A percentile compares a stretch with the other conserved stretches of the same genome.
These are phyloP conservation scores for Epinephelus malabaricus DNA, from an alignment of 2,797 vertebrate species.

Conservation along the genomic window DNA sequence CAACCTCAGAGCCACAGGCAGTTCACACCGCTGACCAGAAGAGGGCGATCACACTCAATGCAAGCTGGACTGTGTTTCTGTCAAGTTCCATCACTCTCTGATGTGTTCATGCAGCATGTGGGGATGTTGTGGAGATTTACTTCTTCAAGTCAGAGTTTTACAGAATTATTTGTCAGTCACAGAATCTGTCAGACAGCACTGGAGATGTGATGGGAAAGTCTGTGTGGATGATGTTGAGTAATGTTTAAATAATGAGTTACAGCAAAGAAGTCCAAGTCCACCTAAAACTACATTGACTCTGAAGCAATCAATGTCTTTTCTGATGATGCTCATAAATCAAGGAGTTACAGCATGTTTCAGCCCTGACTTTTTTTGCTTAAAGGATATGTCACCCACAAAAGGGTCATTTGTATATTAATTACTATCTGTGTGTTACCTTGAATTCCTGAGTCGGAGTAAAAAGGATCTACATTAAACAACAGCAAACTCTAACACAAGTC, in stretches of 20 bases:
- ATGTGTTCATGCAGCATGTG: slow-evolving; percentile 28
- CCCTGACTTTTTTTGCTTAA: neutral
- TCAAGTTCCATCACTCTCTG: slow-evolving; percentile 10
- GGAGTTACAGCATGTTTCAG: slow-evolving; percentile 9
- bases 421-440: too few species aligned
- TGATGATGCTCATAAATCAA: slow-evolving; percentile 22
- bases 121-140: neutral
- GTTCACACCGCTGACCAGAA: slow-evolving; percentile 58
- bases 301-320: neutral
- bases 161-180: slow-evolving; percentile 1
- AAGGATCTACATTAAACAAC: too few species aligned
- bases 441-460: too few species aligned
- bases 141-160: neutral
- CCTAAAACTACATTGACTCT: slow-evolving; percentile 8
- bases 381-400: neutral
- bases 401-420: too few species aligned
- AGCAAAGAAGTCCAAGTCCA: neutral
- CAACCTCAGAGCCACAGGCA: slow-evolving; percentile 35
- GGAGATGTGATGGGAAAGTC: neutral
- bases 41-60: slow-evolving; percentile 72
- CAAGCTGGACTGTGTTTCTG: slow-evolving; percentile 13
- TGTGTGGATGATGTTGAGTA: neutral
- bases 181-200: neutral
- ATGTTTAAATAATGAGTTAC: slow-evolving; percentile 2
- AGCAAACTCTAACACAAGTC: too few species aligned